Base-by-base conservation (phyloP, 2,113 vertebrate genomes). In the Pterocles orientalis region DNA sequence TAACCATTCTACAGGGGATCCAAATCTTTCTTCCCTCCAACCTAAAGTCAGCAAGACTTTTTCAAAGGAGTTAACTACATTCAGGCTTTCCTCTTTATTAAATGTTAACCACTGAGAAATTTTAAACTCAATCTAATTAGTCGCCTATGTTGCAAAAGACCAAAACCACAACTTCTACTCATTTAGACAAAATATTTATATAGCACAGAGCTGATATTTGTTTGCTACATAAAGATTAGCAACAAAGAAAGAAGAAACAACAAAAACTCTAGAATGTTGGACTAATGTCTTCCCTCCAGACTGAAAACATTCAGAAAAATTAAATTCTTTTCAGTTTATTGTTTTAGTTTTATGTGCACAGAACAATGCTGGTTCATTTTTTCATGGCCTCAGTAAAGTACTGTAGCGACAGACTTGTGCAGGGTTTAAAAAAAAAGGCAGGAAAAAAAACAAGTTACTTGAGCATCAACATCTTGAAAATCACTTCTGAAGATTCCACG, bases 241-340 rank as follows among this genome's bases (percentile, higher is more conserved):
- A 93, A 68, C 69, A 91, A 94, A 87, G 29, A 82, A 87, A 83
- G 10, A 51, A 85, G 88, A 57, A 50, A 10, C 21, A 86, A 36
- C 53, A 82, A 51, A 34, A 73, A 7, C 21, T 48, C 61, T 5
- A 29, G 7, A 75, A 86, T 8, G 29, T 39, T 9, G 0, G 8
- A 36, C 51, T 75, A 70, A 66, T 53, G 60, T 87, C 78, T 93
- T 54, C 21, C n/a, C n/a, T 82, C 41, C 53, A 95, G 92, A 92
- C 70, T 26, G 47, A 93, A 97, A 96, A 64, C 31, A 86, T 36
- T 80, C 88, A 81, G 66, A 88, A 93, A 84, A 96, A 95, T 90
- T 24, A 75, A 93, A 90, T 68, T 77, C 47, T 45, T 65, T 23
- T 78, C 60, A 78, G 85, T 36, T 94, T 82, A 82, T 88, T 83